Conservation (phyloP, 1,140 invertebrate species). For the Plutomurus gul region DNA sequence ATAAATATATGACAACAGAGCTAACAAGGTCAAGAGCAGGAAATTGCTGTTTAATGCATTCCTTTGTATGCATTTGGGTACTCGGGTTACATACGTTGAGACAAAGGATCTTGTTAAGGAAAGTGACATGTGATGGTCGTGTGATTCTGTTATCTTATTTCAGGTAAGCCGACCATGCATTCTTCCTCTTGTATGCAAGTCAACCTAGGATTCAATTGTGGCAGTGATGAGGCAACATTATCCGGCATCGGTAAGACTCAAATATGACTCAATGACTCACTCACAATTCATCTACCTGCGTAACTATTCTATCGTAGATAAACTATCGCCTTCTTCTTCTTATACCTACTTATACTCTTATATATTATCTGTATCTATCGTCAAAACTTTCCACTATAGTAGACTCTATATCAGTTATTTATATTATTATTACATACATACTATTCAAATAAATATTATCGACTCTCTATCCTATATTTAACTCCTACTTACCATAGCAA, state of each 20-base stretch:
- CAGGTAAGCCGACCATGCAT: conserved; percentile 51
- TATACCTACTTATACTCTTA: not conserved
- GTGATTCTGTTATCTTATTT: conserved; percentile 41
- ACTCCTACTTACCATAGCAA: no score
- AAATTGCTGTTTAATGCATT: no score
- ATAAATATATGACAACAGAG: no score
- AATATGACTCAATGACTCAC: conserved; percentile 28
- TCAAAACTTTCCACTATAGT: not conserved
- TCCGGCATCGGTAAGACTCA: conserved; percentile 42
- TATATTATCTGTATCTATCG: not conserved
- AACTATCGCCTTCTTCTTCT: not conserved
- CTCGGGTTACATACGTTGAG: not conserved
- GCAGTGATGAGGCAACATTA: conserved; percentile 43
- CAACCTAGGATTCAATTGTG: conserved; percentile 51
- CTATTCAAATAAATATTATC: no score
- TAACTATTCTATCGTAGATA: conserved; percentile 16
- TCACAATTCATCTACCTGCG: conserved; percentile 19
- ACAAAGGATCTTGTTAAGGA: not conserved
- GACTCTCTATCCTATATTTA: no score
- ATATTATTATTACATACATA: no score
- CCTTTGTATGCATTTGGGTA: no score
- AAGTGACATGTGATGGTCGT: conserved; percentile 2
- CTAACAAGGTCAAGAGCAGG: no score
- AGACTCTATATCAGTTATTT: no score
- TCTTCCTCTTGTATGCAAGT: conserved; percentile 54